These are phyloP conservation scores for Andrena minutula DNA, from an alignment of 2,888 invertebrate species.

Conservation along the genomic window DNA sequence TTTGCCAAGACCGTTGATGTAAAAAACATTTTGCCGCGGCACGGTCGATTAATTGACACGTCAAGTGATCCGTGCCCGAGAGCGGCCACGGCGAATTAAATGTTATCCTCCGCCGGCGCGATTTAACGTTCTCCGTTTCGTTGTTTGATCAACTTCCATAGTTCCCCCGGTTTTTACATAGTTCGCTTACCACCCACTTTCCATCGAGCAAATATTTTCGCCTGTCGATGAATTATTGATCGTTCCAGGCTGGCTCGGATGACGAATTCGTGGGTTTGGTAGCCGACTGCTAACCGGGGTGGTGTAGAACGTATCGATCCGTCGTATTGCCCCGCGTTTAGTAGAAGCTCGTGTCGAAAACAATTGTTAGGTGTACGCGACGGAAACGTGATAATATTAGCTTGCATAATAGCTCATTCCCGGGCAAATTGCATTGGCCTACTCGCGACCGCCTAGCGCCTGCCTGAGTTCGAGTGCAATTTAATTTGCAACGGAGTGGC, in stretches of 20 bases:
- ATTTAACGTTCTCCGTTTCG: constrained; percentile 13
- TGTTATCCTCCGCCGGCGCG: constrained; percentile 5
- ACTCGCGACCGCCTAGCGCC: constrained; percentile 21
- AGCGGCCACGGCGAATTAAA: constrained; percentile 26
- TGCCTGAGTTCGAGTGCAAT: constrained; percentile 52
- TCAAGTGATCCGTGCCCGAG: constrained; percentile 30
- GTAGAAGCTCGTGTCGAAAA: constrained; percentile 34
- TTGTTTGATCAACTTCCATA: constrained; percentile 1
- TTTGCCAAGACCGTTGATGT: constrained; percentile 36
- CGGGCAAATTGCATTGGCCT: constrained; percentile 64
- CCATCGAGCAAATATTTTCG: not conserved
- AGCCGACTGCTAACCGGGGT: not conserved
- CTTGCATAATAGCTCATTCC: constrained; percentile 63
- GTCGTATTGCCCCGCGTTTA: not conserved
- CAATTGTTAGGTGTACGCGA: constrained; percentile 36
- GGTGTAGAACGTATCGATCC: constrained; percentile 4
- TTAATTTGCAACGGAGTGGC: constrained; percentile 63
- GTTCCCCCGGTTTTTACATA: not conserved
- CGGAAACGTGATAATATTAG: constrained; percentile 54
- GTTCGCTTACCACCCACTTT: not conserved
- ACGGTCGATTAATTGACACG: constrained; percentile 44
- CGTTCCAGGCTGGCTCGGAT: not conserved
- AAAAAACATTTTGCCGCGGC: constrained; percentile 17
- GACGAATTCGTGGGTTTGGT: not conserved
- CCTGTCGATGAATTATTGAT: no score